phyloP scores from a whole-genome alignment of 2,797 vertebrate species.

The Spinibarbus caldwelli region DNA sequence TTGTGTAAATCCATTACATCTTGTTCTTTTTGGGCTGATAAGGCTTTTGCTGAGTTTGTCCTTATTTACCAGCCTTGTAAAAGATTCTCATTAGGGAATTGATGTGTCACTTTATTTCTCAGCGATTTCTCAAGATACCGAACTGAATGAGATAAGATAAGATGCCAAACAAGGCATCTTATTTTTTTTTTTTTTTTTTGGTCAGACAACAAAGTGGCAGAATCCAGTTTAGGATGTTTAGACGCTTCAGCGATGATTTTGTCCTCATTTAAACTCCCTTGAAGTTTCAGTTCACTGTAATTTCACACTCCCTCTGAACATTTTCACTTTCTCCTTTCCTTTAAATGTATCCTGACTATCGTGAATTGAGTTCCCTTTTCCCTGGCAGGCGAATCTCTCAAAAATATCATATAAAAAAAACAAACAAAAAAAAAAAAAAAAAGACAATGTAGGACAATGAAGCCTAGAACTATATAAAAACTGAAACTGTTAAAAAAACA shows the following conservation, averaged over 20 bases:
- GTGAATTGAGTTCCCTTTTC: not conserved
- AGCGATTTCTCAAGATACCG: not conserved
- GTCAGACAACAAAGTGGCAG: not conserved
- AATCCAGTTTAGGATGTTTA: not conserved
- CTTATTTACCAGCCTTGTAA: not conserved
- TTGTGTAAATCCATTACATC: not conserved
- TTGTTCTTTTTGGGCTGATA: conserved; percentile 20
- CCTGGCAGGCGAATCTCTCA: not conserved
- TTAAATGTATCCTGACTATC: not conserved
- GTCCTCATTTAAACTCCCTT: conserved; percentile 19
- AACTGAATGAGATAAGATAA: not conserved
- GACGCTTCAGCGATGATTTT: not conserved
- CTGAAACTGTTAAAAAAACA: not conserved
- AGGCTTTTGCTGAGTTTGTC: not conserved
- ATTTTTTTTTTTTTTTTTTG: not conserved
- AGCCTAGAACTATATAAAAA: not conserved
- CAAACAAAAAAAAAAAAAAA: not conserved
- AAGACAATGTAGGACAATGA: not conserved
- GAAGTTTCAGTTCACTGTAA: conserved; percentile 12
- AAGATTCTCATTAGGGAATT: conserved; percentile 3
- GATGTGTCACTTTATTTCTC: conserved; percentile 15
- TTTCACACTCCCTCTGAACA: conserved; percentile 29
- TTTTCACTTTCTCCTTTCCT: not conserved
- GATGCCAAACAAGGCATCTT: not conserved
- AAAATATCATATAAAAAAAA: not conserved